Conservation (phyloP, 2,113 vertebrate genomes). For the Leptodactylus fuscus region DNA sequence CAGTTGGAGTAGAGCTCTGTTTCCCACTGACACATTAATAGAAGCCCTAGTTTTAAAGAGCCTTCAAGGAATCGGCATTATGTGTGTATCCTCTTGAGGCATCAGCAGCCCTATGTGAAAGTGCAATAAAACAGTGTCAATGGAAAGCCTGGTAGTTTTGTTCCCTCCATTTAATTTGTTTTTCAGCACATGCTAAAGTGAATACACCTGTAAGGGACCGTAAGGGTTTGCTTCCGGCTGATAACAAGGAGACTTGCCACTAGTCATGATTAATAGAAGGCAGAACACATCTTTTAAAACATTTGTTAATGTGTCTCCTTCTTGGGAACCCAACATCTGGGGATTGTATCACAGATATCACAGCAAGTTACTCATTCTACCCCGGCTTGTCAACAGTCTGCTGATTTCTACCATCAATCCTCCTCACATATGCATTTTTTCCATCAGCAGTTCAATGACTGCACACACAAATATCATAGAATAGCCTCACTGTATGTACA, state of each 20-base stretch:
- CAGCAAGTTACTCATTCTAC: constrained; percentile 58
- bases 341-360: constrained; percentile 54
- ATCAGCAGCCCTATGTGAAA: constrained; percentile 34
- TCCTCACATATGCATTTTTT: constrained; percentile 48
- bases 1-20: not conserved
- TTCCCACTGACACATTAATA: constrained; percentile 2
- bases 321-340: constrained; percentile 56
- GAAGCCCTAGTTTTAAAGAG: constrained; percentile 34
- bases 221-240: constrained; percentile 55
- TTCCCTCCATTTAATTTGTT: constrained; percentile 47
- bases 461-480: constrained; percentile 26
- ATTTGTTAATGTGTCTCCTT: constrained; percentile 58
- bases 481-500: constrained; percentile 6
- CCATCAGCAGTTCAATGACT: constrained; percentile 29
- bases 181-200: constrained; percentile 47
- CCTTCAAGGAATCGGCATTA: constrained; percentile 21
- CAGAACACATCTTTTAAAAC: constrained; percentile 52
- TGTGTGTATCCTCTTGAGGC: constrained; percentile 32
- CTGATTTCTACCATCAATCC: constrained; percentile 57
- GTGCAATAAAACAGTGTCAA: constrained; percentile 44
- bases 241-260: constrained; percentile 54
- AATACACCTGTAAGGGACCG: constrained; percentile 53
- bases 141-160: constrained; percentile 46
- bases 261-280: constrained; percentile 57
- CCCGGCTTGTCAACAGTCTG: constrained; percentile 48